These are phyloP conservation scores for Pinctada fucata DNA, from an alignment of 2,888 invertebrate species.

Conservation along the genomic window DNA sequence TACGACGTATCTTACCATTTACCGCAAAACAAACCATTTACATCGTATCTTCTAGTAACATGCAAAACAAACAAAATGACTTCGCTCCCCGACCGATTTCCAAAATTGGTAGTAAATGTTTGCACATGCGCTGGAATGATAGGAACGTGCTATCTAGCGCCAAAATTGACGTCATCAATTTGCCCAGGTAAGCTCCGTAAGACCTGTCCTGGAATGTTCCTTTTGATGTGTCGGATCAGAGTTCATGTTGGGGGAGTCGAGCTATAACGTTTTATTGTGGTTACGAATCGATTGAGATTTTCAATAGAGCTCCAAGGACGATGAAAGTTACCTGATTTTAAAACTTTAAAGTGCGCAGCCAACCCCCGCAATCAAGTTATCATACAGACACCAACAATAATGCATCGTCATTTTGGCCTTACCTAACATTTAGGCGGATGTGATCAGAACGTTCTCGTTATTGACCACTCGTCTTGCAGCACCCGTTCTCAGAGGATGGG, in stretches of 20 bases:
- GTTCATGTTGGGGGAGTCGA: constrained; percentile 38
- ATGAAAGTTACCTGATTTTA: neutral
- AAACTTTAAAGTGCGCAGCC: too few species aligned
- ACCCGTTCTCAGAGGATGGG: too few species aligned
- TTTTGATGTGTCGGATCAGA: constrained; percentile 28
- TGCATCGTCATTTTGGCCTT: too few species aligned
- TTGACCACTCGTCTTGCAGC: too few species aligned
- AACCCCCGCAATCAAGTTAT: too few species aligned
- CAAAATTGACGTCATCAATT: constrained; percentile 17
- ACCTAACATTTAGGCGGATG: too few species aligned
- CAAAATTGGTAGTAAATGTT: constrained; percentile 17
- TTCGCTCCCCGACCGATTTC: neutral
- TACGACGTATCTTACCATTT: neutral
- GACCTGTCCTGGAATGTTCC: constrained; percentile 24
- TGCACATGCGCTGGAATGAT: constrained; percentile 27
- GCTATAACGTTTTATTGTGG: constrained; percentile 22
- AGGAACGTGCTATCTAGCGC: constrained; percentile 19
- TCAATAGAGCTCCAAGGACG: neutral
- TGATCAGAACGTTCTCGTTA: too few species aligned
- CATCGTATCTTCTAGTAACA: neutral
- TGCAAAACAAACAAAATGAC: constrained; percentile 10
- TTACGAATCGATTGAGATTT: neutral
- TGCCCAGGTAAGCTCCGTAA: constrained; percentile 5
- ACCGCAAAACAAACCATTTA: neutral
- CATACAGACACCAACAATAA: too few species aligned